Conservation (phyloP, 1,140 invertebrate species). For the Lasioglossum baleicum region DNA sequence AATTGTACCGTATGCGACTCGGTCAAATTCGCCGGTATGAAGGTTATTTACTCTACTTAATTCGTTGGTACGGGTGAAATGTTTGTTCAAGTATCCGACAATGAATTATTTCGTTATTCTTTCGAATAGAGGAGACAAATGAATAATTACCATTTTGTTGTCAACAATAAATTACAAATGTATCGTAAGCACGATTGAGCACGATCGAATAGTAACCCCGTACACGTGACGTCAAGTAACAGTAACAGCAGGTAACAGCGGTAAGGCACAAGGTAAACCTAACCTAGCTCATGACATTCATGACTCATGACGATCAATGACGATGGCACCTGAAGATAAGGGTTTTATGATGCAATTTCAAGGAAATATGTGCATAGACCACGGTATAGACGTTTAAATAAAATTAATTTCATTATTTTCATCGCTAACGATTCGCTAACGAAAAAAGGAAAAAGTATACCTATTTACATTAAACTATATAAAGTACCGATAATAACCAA, state of each 20-base stretch:
- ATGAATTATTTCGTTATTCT: neutral
- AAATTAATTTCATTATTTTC: no score
- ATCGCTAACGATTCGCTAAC: no score
- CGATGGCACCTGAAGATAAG: no score
- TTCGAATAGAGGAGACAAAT: neutral
- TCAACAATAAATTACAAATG: neutral
- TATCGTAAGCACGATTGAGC: neutral
- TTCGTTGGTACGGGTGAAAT: neutral
- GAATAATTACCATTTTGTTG: conserved; percentile 18
- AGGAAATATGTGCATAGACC: neutral
- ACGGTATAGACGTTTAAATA: neutral
- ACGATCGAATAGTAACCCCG: neutral
- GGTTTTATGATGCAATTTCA: neutral
- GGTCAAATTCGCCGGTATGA: neutral
- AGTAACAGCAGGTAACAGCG: no score
- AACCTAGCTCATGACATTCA: no score
- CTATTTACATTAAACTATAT: no score
- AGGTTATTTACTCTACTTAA: conserved; percentile 9
- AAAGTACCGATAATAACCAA: no score
- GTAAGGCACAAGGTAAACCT: no score
- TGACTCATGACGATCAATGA: no score
- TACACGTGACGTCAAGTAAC: no score
- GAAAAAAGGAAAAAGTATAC: no score
- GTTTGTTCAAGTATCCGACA: neutral
- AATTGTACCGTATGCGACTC: neutral